Evolutionary conservation across 2,797 vertebrate species (phyloP).

Genomic region (Enteromius unitaeniatus): DNA sequence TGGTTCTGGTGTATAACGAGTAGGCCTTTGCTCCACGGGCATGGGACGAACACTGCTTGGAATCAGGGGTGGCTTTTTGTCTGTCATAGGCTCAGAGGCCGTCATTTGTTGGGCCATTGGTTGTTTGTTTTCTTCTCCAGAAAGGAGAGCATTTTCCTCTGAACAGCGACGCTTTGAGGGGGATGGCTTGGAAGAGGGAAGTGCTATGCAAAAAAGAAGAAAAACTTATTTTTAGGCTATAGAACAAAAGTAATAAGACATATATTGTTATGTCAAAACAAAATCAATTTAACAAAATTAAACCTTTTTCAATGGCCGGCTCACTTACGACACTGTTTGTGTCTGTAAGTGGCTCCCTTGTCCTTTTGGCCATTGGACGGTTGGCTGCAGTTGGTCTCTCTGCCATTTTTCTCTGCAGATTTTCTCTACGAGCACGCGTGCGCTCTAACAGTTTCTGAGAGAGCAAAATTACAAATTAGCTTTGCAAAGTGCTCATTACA

Average conservation of each 20-base stretch:
- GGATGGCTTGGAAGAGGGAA: conserved; percentile 86
- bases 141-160: conserved; percentile 70
- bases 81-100: conserved; percentile 67
- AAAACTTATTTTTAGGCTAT: too few species aligned
- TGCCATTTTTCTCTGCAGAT: conserved; percentile 94
- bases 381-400: conserved; percentile 82
- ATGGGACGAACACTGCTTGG: conserved; percentile 52
- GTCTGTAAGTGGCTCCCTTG: conserved; percentile 86
- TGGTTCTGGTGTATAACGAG: conserved; percentile 35
- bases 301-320: conserved; percentile 80
- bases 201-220: conserved; percentile 66
- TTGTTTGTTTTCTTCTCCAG: conserved; percentile 80
- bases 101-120: conserved; percentile 55
- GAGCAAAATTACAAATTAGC: conserved; percentile 5
- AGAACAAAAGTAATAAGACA: background rate
- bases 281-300: background rate
- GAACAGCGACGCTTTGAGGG: conserved; percentile 92
- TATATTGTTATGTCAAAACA: background rate
- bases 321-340: conserved; percentile 78
- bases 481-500: background rate
- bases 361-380: conserved; percentile 80
- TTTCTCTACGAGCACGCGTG: conserved; percentile 93
- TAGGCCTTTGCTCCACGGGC: conserved; percentile 15
- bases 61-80: conserved; percentile 70
- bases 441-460: conserved; percentile 93